Conservation (phyloP, 2,888 invertebrate species). For the Plebejus melissa region DNA sequence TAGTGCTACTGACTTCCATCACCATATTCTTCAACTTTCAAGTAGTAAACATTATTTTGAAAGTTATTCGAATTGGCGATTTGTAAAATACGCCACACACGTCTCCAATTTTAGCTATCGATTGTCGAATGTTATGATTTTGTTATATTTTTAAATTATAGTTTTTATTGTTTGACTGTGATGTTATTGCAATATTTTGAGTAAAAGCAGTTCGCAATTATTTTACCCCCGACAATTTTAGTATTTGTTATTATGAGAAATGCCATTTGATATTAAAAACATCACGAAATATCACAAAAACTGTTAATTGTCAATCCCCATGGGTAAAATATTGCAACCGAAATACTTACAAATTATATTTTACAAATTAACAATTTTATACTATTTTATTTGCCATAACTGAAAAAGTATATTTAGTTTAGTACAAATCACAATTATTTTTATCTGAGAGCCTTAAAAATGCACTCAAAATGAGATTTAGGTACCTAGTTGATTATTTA, state of each 20-base stretch:
- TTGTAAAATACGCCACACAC: not conserved
- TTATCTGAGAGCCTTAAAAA: not conserved
- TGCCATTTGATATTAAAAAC: not conserved
- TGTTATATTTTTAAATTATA: not conserved
- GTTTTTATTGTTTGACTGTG: not conserved
- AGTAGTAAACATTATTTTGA: not conserved
- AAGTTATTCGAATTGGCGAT: not conserved
- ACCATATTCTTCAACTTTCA: not conserved
- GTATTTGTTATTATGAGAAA: not conserved
- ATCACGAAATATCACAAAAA: not conserved
- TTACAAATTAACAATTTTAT: not conserved
- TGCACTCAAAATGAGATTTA: not conserved
- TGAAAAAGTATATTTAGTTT: not conserved
- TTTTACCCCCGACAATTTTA: not conserved
- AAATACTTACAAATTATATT: not conserved
- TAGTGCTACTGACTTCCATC: not conserved
- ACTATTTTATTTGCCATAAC: not conserved
- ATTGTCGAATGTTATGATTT: not conserved
- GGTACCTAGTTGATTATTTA: not conserved
- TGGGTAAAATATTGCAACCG: not conserved
- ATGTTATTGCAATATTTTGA: constrained; percentile 8
- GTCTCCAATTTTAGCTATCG: not conserved
- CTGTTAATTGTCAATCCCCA: not conserved
- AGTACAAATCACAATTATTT: constrained; percentile 2
- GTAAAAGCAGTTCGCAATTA: not conserved